These are phyloP conservation scores for Centropus bengalensis DNA, from an alignment of 2,113 vertebrate genomes.

Conservation along the genomic window DNA sequence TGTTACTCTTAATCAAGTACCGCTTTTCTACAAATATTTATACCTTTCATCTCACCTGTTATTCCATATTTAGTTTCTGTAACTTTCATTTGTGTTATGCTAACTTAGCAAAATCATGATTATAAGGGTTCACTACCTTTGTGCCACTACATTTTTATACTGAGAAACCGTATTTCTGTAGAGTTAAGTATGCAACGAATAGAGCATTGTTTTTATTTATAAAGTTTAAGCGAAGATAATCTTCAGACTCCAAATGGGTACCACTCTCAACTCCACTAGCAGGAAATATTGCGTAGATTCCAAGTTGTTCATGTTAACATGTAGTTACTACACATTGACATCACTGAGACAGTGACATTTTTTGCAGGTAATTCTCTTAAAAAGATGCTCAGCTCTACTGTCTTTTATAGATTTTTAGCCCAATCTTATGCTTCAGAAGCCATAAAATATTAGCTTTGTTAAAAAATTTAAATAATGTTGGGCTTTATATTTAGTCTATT, in stretches of 20 bases:
- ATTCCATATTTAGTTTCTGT: background rate
- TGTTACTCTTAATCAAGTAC: background rate
- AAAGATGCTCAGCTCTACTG: no score
- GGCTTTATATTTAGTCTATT: background rate
- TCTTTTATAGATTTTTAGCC: background rate
- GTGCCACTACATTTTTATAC: background rate
- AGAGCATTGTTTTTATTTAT: background rate
- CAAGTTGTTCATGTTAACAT: rapidly evolving
- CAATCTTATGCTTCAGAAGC: background rate
- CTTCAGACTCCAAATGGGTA: background rate
- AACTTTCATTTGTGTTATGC: background rate
- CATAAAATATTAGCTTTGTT: background rate
- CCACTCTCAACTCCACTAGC: background rate
- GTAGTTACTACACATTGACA: background rate
- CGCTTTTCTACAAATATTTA: background rate
- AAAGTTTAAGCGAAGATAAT: background rate
- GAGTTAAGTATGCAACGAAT: background rate
- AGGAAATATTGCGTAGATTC: background rate
- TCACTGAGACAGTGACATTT: background rate
- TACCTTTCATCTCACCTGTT: background rate
- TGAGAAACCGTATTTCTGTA: background rate
- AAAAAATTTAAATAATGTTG: background rate
- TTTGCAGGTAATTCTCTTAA: background rate
- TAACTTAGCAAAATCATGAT: background rate
- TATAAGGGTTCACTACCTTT: background rate